Percentiles rank a stretch among this genome's conserved stretches.
phyloP scores from a whole-genome alignment of 2,888 invertebrate species.

The Drosophila tripunctata region DNA sequence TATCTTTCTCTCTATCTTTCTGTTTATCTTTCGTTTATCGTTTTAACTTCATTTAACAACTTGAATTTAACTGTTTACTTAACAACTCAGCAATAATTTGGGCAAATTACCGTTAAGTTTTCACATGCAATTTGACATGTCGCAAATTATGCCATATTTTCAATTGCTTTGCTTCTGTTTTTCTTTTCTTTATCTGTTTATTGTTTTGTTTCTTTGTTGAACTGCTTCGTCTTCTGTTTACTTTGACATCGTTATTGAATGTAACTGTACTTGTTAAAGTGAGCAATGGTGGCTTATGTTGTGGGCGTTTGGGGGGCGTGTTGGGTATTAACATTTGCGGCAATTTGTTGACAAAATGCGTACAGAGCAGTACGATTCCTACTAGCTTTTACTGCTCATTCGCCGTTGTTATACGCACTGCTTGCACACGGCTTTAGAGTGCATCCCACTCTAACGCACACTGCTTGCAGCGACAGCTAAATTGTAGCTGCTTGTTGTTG shows the following conservation, averaged over 20 bases:
- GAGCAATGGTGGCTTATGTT: not conserved
- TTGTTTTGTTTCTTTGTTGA: conserved; percentile 15
- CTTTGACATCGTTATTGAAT: conserved; percentile 52
- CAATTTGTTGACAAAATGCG: conserved; percentile 36
- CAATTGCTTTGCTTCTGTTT: conserved; percentile 26
- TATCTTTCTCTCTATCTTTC: not conserved
- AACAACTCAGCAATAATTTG: conserved; percentile 29
- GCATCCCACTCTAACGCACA: not conserved
- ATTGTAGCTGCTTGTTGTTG: conserved; percentile 11
- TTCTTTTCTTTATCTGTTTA: not conserved
- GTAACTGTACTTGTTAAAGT: conserved; percentile 40
- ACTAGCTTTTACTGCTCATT: conserved; percentile 3
- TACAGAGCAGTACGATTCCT: conserved; percentile 5
- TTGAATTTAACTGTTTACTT: conserved; percentile 27
- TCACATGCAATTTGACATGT: conserved; percentile 27
- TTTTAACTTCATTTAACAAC: conserved; percentile 6
- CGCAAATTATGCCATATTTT: conserved; percentile 27
- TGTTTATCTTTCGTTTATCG: not conserved
- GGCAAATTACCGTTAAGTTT: conserved; percentile 53
- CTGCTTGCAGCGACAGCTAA: not conserved
- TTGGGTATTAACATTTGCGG: not conserved
- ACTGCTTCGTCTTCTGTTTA: conserved; percentile 9
- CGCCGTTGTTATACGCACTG: not conserved
- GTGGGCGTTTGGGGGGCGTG: not conserved
- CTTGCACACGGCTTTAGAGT: not conserved